Evolutionary conservation across 2,888 invertebrate genomes (phyloP), one percentile per base, ranked within the genome.

Genomic region (Arrhopalites spinosus): DNA sequence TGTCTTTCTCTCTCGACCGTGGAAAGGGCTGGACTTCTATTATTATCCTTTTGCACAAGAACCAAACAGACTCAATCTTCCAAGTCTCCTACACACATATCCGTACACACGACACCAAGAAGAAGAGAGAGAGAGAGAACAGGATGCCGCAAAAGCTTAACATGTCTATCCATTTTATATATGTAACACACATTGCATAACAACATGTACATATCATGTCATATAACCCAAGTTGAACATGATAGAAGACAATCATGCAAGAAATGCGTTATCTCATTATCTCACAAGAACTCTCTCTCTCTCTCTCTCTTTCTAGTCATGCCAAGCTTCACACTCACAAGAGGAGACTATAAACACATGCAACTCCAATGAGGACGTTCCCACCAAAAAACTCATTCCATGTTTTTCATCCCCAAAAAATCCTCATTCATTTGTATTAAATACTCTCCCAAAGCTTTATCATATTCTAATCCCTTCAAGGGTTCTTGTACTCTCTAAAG

Each of bases 211-310:
- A n/a, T 59, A 15, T 23, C 25, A 7, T 59, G 5, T 59, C 27
- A 59, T 59, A 23, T 2, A 3, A 13, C 1, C 29, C 5, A 36
- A 29, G 20, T 67, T 45, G 43, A 23, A 20, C 67, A 23, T 61
- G 27, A 61, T 23, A 67, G 53, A 53, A 53, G 29, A 69, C 69
- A 69, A 69, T 69, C 69, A 69, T 69, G 47, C 69, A 23, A 69
- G 69, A 50, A 69, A 69, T 69, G 50, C 53, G 50, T 53, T 69
- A 47, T 69, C 69, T 69, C 27, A 69, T 45, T 69, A 69, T 69
- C 20, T 53, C 43, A 36, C 36, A 36, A 36, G 36, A 36, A 3
- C 27, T 25, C 61, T 23, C n/a, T 13, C 25, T 25, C 53, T 15
- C 53, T 53, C 53, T 23, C n/a, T 23, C 23, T 53, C 53, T 53